Evolutionary conservation across 2,113 vertebrate genomes (phyloP).

Genomic region (Phasianus colchicus): DNA sequence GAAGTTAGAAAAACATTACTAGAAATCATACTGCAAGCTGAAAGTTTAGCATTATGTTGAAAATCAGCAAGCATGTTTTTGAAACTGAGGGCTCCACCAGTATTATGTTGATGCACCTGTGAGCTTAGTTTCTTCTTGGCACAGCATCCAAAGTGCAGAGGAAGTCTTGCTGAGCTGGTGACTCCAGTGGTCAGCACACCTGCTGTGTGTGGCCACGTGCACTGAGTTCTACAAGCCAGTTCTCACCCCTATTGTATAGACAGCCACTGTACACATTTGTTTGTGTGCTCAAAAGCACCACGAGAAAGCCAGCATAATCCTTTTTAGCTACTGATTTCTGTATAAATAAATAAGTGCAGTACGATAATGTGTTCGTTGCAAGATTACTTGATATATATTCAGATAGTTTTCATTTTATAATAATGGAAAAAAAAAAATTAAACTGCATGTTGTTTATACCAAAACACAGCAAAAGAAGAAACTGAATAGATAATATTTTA

Average conservation of each 20-base stretch:
- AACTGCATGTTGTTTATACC: neutral
- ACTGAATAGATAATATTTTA: neutral
- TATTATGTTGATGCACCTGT: neutral
- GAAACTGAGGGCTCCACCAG: neutral
- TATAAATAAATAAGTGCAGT: neutral
- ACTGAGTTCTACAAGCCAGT: rapidly evolving
- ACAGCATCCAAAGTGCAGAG: neutral
- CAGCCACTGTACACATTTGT: neutral
- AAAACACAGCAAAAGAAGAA: neutral
- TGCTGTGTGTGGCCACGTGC: rapidly evolving
- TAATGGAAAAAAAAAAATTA: neutral
- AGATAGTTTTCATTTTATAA: neutral
- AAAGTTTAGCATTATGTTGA: neutral
- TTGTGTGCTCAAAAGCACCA: neutral
- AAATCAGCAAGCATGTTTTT: neutral
- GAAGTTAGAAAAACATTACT: neutral
- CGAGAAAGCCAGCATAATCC: neutral
- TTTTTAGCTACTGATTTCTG: neutral
- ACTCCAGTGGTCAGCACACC: neutral
- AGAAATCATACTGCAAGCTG: neutral
- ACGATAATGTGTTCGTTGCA: neutral
- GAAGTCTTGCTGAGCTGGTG: neutral
- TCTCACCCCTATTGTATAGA: neutral
- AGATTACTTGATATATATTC: neutral
- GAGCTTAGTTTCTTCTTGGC: neutral